A percentile compares a stretch with the other conserved stretches of the same genome.
phyloP scores from a whole-genome alignment of 2,888 invertebrate species.

The Phengaris arion region DNA sequence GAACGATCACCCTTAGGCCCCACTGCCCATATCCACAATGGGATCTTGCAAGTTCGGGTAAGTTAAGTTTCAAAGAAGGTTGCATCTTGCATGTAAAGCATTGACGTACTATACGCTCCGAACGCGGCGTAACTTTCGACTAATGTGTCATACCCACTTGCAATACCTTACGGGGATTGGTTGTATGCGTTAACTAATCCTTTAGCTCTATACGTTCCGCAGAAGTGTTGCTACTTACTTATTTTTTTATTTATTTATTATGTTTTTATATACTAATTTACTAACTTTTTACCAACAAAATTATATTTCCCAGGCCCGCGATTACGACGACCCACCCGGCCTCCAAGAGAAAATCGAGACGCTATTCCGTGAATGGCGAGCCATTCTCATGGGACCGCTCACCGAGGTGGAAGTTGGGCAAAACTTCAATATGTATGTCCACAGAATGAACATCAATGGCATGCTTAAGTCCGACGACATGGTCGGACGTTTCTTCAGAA shows the following conservation, averaged over 20 bases:
- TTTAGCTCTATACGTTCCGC: no score
- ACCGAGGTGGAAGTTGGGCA: slow-evolving; percentile 91
- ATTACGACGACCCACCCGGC: slow-evolving; percentile 96
- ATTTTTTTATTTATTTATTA: no score
- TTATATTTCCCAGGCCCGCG: slow-evolving; percentile 63
- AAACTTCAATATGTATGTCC: slow-evolving; percentile 95
- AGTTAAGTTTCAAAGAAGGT: slow-evolving; percentile 47
- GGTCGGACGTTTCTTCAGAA: slow-evolving; percentile 97
- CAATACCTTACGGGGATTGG: no score
- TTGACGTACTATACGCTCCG: no score
- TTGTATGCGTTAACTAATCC: no score
- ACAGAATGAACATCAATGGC: slow-evolving; percentile 94
- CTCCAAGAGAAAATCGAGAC: slow-evolving; percentile 97
- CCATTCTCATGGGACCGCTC: slow-evolving; percentile 89
- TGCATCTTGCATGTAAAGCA: not conserved
- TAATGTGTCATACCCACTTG: no score
- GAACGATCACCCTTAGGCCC: slow-evolving; percentile 90
- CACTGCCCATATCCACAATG: slow-evolving; percentile 94
- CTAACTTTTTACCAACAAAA: not conserved
- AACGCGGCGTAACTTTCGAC: no score
- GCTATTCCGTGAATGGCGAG: slow-evolving; percentile 96
- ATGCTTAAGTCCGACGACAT: slow-evolving; percentile 98
- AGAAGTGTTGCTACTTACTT: no score
- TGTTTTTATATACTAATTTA: not conserved
- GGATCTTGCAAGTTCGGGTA: slow-evolving; percentile 90